phyloP scores from a whole-genome alignment of 2,113 vertebrate species.

The Phainopepla nitens region DNA sequence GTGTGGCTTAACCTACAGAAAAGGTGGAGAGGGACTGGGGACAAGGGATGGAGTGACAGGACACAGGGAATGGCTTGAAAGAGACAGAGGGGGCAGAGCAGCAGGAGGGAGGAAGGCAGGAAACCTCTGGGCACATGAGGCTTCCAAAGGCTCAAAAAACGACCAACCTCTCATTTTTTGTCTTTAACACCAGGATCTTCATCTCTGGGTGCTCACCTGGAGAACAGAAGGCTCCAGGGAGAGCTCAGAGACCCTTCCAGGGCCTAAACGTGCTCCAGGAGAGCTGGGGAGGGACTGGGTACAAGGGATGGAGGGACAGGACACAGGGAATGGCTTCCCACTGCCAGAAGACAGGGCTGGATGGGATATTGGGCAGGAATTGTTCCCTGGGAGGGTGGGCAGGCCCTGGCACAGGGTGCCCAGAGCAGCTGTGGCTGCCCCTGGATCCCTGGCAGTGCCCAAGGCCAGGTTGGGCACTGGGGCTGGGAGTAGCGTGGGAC shows the following conservation, averaged over 20 bases:
- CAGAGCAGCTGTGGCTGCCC: not conserved
- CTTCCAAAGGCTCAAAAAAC: not conserved
- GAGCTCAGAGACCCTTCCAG: not conserved
- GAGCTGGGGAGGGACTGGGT: not conserved
- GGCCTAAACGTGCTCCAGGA: not conserved
- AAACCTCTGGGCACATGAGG: not conserved
- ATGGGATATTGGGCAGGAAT: not conserved
- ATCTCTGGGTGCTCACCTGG: not conserved
- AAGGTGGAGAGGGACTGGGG: not conserved
- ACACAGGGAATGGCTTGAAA: not conserved
- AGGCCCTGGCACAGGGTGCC: not conserved
- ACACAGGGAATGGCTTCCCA: not conserved
- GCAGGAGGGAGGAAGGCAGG: not conserved
- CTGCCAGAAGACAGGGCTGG: not conserved
- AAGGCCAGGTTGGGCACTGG: not conserved
- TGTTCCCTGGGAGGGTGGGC: not conserved
- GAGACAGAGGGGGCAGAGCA: not conserved
- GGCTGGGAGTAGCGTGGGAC: not conserved
- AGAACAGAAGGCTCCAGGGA: not conserved
- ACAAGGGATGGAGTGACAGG: not conserved
- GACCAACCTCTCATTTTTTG: not conserved
- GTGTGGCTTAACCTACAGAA: not conserved
- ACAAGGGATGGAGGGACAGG: not conserved
- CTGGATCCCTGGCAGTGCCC: not conserved
- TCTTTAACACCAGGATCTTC: not conserved